These are phyloP conservation scores for Trichopoda pennipes DNA, from an alignment of 2,888 invertebrate genomes.

Conservation along the genomic window DNA sequence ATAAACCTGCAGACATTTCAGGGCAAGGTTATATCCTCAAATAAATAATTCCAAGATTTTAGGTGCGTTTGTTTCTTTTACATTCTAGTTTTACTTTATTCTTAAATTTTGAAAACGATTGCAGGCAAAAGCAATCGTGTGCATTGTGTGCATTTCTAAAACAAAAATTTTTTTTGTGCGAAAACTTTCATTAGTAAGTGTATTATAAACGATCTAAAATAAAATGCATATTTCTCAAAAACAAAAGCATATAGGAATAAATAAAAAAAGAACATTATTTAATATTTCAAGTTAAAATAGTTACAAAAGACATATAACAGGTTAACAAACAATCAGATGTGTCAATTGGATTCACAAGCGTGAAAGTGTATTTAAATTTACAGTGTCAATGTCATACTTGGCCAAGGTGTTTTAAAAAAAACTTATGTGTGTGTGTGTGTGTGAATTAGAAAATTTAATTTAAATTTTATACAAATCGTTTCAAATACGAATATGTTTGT, in stretches of 20 bases:
- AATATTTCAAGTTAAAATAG: neutral
- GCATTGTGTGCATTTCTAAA: too few species aligned
- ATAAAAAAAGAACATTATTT: neutral
- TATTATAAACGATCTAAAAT: too few species aligned
- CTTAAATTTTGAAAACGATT: too few species aligned
- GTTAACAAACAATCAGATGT: neutral
- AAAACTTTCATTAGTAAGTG: too few species aligned
- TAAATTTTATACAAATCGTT: neutral
- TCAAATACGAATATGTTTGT: constrained; percentile 1
- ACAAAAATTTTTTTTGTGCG: too few species aligned
- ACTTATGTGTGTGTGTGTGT: neutral
- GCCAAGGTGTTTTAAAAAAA: neutral
- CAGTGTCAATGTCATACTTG: constrained; percentile 58
- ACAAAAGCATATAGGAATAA: neutral
- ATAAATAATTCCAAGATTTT: too few species aligned
- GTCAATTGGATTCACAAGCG: neutral
- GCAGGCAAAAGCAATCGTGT: too few species aligned
- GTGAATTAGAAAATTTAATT: neutral
- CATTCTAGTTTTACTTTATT: too few species aligned
- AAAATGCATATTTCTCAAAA: neutral
- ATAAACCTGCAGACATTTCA: too few species aligned
- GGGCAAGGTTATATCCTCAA: too few species aligned
- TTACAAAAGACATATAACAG: neutral
- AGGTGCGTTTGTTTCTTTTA: too few species aligned
- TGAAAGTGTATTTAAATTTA: constrained; percentile 23